Percentiles rank a stretch among this genome's conserved stretches.
Evolutionary conservation across 2,113 vertebrate species (phyloP).

Genomic region (Sinocyclocheilus anshuiensis): DNA sequence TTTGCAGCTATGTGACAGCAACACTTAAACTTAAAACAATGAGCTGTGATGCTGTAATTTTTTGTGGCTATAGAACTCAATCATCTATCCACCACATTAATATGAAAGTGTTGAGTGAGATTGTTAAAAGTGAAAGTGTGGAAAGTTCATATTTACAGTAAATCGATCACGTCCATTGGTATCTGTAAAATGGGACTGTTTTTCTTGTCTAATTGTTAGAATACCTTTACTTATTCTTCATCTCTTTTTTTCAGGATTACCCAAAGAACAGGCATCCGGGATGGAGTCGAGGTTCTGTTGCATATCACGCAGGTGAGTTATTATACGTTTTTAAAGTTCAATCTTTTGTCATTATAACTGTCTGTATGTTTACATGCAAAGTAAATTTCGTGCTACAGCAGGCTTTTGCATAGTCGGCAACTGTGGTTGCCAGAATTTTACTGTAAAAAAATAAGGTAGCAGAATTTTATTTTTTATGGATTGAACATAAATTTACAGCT

Average conservation of each 20-base stretch:
- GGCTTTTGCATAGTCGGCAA: neutral
- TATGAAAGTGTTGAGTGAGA: slow-evolving; percentile 33
- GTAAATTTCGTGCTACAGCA: neutral
- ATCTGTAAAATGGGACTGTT: neutral
- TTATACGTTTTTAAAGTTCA: neutral
- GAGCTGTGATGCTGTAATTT: slow-evolving; percentile 29
- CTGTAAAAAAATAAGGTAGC: too few relatives aligned
- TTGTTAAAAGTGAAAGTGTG: neutral
- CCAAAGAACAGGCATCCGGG: slow-evolving; percentile 91
- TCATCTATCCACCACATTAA: neutral
- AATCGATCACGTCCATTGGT: neutral
- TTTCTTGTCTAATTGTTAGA: neutral
- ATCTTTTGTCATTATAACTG: neutral
- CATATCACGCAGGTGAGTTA: slow-evolving; percentile 87
- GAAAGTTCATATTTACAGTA: neutral
- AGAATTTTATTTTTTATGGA: too few relatives aligned
- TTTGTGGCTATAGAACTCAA: neutral
- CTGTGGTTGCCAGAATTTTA: too few relatives aligned
- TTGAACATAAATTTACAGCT: too few relatives aligned
- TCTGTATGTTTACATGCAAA: neutral
- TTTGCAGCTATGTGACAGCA: slow-evolving; percentile 24
- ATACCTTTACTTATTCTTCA: neutral
- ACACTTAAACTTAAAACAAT: slow-evolving; percentile 29
- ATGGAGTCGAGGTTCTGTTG: slow-evolving; percentile 90
- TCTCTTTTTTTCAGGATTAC: slow-evolving; percentile 80